Evolutionary conservation across 2,797 vertebrate genomes (phyloP).

Genomic region (Spheniscus humboldti): DNA sequence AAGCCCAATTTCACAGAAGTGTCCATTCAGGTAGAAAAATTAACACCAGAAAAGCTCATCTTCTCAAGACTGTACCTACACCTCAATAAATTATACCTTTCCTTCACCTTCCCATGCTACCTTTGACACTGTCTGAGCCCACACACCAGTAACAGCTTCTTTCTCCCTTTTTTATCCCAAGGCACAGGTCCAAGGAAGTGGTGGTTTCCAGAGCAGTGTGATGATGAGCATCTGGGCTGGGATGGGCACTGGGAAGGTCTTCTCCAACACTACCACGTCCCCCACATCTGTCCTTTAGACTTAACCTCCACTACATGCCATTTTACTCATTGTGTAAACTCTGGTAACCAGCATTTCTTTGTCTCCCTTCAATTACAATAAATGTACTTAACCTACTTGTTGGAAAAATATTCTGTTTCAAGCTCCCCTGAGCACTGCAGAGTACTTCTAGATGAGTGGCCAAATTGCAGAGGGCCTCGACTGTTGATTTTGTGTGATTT

Average conservation of each 20-base stretch:
- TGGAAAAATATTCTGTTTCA: not conserved
- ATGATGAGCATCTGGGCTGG: not conserved
- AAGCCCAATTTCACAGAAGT: not conserved
- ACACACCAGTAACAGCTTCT: not conserved
- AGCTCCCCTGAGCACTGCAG: not conserved
- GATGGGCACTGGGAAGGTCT: not conserved
- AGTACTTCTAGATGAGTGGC: not conserved
- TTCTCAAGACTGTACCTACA: not conserved
- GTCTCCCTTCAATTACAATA: not conserved
- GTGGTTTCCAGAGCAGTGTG: not conserved
- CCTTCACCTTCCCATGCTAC: not conserved
- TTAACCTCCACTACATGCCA: not conserved
- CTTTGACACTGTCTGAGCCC: not conserved
- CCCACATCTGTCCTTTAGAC: not conserved
- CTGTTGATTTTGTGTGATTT: slow-evolving; percentile 41
- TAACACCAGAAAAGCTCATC: not conserved
- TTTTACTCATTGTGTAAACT: not conserved
- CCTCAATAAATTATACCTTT: not conserved
- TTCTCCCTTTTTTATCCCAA: not conserved
- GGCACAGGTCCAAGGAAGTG: not conserved
- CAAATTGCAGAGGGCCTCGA: not conserved
- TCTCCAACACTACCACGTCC: not conserved
- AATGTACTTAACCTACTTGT: not conserved
- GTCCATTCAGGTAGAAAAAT: not conserved
- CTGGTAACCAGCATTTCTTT: not conserved